These are phyloP conservation scores for Simalia tracyae DNA, from an alignment of 2,797 vertebrate genomes.

Conservation along the genomic window DNA sequence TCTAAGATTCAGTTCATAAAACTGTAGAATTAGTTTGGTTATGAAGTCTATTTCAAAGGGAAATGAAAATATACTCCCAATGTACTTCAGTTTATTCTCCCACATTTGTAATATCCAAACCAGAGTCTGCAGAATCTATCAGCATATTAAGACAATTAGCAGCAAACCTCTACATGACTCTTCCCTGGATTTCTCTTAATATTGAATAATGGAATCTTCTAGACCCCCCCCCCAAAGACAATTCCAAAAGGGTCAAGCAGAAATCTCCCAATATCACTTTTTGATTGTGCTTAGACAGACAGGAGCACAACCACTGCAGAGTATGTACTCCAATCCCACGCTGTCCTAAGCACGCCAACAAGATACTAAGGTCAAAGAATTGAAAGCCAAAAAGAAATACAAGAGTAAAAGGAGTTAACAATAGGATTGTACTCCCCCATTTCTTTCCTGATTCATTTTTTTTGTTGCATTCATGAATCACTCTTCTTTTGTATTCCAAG, in stretches of 20 bases:
- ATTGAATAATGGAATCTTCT: neutral
- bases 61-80: conserved; percentile 35
- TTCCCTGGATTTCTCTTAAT: neutral
- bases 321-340: neutral
- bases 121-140: neutral
- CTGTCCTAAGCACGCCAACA: neutral
- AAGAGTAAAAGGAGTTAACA: neutral
- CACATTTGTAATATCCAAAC: neutral
- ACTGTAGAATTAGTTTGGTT: neutral
- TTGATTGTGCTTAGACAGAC: no score
- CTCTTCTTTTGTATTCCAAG: conserved; percentile 10
- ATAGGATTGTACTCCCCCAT: neutral
- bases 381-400: neutral
- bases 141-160: neutral
- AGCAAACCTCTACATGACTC: neutral
- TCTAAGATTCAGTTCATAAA: neutral
- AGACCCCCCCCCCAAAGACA: neutral
- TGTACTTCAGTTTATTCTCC: no score
- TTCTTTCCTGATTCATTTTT: conserved; percentile 1
- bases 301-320: neutral
- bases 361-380: neutral
- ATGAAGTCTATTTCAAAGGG: conserved; percentile 22
- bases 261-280: neutral
- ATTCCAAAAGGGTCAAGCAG: no score
- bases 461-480: neutral